A percentile compares a stretch with the other conserved stretches of the same genome.
Evolutionary conservation across 2,797 vertebrate genomes (phyloP).

Genomic region (Euthynnus affinis): DNA sequence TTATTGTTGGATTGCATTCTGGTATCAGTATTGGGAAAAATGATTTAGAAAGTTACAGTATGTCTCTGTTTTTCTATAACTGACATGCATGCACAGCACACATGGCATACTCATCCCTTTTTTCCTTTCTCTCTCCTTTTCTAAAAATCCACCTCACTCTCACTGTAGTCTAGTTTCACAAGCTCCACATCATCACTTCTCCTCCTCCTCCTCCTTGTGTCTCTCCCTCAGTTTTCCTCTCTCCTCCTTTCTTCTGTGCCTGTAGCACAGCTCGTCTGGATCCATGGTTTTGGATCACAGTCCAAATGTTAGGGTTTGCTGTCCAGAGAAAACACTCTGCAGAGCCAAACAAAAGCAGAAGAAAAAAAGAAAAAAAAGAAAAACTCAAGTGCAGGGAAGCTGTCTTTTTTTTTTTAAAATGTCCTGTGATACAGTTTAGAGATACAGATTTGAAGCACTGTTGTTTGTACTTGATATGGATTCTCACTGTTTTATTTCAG

Average conservation of each 20-base stretch:
- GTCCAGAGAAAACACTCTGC: slow-evolving; percentile 78
- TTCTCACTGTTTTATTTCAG: slow-evolving; percentile 27
- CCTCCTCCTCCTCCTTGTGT: slow-evolving; percentile 48
- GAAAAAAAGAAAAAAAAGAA: slow-evolving; percentile 19
- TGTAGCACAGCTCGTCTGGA: slow-evolving; percentile 68
- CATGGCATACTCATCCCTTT: slow-evolving; percentile 8
- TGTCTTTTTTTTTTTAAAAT: neutral
- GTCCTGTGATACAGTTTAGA: slow-evolving; percentile 27
- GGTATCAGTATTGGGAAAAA: neutral
- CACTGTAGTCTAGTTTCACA: slow-evolving; percentile 53
- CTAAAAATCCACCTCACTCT: slow-evolving; percentile 29
- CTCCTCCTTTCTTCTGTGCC: slow-evolving; percentile 47
- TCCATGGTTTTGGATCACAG: slow-evolving; percentile 63
- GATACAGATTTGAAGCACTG: slow-evolving; percentile 26
- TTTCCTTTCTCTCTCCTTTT: neutral
- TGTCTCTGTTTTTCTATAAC: neutral
- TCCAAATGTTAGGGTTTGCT: slow-evolving; percentile 74
- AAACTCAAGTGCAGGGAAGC: slow-evolving; percentile 31
- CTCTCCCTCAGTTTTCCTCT: slow-evolving; percentile 15
- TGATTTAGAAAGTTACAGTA: neutral
- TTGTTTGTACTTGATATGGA: slow-evolving; percentile 30
- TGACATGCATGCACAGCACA: neutral
- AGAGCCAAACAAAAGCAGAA: slow-evolving; percentile 57
- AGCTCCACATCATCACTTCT: slow-evolving; percentile 80
- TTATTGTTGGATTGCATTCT: neutral